A percentile compares a stretch with the other conserved stretches of the same genome.
Evolutionary conservation across 2,113 vertebrate genomes (phyloP).

Genomic region (Trogon melanurus): DNA sequence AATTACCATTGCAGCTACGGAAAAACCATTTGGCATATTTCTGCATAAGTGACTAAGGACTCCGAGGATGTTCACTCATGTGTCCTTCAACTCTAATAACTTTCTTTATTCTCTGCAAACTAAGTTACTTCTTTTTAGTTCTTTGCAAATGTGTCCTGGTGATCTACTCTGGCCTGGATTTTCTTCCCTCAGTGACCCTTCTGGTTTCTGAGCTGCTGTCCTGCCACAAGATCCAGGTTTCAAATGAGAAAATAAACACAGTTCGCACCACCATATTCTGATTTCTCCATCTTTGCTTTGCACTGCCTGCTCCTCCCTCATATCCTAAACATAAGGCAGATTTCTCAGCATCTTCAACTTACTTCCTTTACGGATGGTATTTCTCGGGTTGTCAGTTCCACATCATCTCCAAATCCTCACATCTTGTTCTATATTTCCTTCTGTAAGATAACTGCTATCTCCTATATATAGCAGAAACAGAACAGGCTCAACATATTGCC

Average conservation of each 20-base stretch:
- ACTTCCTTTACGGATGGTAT: slow-evolving; percentile 32
- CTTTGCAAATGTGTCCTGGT: background rate
- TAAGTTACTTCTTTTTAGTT: background rate
- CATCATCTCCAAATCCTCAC: slow-evolving; percentile 51
- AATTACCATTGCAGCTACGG: background rate
- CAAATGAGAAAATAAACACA: background rate
- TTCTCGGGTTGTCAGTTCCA: slow-evolving; percentile 65
- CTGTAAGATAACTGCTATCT: slow-evolving; percentile 38
- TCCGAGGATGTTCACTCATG: background rate
- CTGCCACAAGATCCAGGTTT: background rate
- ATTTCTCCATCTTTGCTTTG: slow-evolving; percentile 3
- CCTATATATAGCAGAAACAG: slow-evolving; percentile 58
- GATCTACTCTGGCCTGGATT: background rate
- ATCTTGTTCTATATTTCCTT: slow-evolving; percentile 67
- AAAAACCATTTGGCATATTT: background rate
- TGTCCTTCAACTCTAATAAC: background rate
- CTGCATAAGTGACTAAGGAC: background rate
- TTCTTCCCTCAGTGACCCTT: background rate
- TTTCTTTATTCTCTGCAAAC: background rate
- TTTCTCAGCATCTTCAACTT: background rate
- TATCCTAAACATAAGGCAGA: slow-evolving; percentile 35
- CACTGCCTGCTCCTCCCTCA: background rate
- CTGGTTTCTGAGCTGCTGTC: background rate
- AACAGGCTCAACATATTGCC: slow-evolving; percentile 49
- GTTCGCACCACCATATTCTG: background rate